Evolutionary conservation across 2,113 vertebrate species (phyloP).

Genomic region (Gopherus flavomarginatus): DNA sequence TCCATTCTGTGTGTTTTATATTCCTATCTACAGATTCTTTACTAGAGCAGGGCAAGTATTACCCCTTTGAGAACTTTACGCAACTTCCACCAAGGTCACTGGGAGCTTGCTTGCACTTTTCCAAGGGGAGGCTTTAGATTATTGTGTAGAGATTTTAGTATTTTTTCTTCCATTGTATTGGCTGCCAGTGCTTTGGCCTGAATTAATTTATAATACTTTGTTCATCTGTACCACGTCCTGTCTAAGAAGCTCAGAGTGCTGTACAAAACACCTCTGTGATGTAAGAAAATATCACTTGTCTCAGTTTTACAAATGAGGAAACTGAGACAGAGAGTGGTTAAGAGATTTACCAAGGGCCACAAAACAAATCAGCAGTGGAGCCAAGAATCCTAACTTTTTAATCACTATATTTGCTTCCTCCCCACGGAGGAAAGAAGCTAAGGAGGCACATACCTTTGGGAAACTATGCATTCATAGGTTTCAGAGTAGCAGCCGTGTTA

Average conservation of each 20-base stretch:
- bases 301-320: background rate
- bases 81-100: accelerated
- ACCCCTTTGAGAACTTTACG: background rate
- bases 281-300: background rate
- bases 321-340: background rate
- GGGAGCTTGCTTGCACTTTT: background rate
- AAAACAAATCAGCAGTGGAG: background rate
- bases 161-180: background rate
- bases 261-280: background rate
- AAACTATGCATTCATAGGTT: background rate
- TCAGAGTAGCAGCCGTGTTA: too few relatives aligned
- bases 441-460: background rate
- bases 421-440: background rate
- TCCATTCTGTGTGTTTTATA: background rate
- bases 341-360: background rate
- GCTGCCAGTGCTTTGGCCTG: accelerated
- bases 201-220: background rate
- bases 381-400: background rate
- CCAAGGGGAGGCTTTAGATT: background rate
- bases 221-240: background rate
- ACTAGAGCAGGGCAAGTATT: background rate
- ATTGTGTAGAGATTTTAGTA: background rate
- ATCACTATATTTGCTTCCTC: background rate
- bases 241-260: background rate
- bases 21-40: accelerated